Percentiles rank a stretch among this genome's conserved stretches.
phyloP scores from a whole-genome alignment of 2,888 invertebrate species.

The Aquatica leii region DNA sequence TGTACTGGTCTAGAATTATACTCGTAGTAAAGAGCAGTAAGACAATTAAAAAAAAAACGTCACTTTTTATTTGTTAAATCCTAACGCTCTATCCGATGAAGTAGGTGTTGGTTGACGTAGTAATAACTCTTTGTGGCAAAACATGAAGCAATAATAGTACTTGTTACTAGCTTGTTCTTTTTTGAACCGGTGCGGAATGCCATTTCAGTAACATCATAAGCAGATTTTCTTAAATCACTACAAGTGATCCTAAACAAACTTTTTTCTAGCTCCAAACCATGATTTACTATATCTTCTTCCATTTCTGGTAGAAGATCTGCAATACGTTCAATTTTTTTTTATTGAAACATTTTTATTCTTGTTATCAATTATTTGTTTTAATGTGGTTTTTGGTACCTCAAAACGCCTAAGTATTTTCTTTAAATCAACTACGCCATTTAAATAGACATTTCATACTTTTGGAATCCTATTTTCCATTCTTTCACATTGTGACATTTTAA shows the following conservation, averaged over 20 bases:
- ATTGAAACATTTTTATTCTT: neutral
- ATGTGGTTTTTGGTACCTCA: neutral
- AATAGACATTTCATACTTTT: too few relatives aligned
- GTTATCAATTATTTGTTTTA: neutral
- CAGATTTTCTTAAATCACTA: slow-evolving; percentile 10
- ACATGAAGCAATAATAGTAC: slow-evolving; percentile 32
- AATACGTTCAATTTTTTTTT: slow-evolving; percentile 1
- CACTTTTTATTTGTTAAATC: neutral
- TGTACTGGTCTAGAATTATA: neutral
- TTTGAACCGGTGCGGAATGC: slow-evolving; percentile 20
- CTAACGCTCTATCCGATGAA: neutral
- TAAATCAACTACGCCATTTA: neutral
- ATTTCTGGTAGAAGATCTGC: slow-evolving; percentile 1
- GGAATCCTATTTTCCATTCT: too few relatives aligned
- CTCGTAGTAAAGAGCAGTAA: neutral
- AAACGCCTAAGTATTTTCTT: neutral
- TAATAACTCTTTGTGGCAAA: slow-evolving; percentile 25
- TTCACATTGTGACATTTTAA: too few relatives aligned
- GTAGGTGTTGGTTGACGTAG: slow-evolving; percentile 15
- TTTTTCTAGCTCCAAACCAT: slow-evolving; percentile 2
- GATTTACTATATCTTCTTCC: neutral
- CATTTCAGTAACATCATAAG: slow-evolving; percentile 18
- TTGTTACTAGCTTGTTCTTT: slow-evolving; percentile 21
- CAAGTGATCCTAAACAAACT: slow-evolving; percentile 1
- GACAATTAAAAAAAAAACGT: neutral